These are phyloP conservation scores for Pongo pygmaeus DNA, from an alignment of 2,113 vertebrate species.

Conservation along the genomic window DNA sequence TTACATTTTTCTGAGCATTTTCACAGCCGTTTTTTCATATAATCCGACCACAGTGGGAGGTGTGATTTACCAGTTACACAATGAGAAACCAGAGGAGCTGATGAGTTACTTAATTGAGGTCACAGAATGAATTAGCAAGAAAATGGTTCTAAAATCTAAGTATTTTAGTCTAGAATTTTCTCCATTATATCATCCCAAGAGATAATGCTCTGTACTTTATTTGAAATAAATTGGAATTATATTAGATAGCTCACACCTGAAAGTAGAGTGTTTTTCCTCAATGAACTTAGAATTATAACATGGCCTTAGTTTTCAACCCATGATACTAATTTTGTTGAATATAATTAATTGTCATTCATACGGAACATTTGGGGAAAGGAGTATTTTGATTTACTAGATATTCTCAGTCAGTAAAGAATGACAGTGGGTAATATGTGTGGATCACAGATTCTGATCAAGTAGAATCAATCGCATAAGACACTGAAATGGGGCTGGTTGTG, in stretches of 20 bases:
- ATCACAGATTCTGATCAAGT: rapidly evolving
- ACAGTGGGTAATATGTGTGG: rapidly evolving
- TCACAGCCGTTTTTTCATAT: background rate
- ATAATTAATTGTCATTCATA: background rate
- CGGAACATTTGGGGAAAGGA: background rate
- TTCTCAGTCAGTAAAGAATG: background rate
- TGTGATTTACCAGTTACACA: background rate
- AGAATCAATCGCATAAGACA: background rate
- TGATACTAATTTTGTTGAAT: background rate
- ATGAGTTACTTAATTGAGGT: background rate
- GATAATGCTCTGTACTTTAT: background rate
- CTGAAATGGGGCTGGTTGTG: rapidly evolving
- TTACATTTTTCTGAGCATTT: background rate
- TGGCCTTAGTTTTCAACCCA: background rate
- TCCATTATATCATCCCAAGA: background rate
- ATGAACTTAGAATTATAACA: background rate
- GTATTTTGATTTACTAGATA: background rate
- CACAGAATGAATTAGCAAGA: background rate
- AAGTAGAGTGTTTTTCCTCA: background rate
- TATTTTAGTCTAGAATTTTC: background rate
- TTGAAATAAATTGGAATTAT: background rate
- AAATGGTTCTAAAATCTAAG: background rate
- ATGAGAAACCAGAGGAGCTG: background rate
- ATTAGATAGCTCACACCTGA: background rate
- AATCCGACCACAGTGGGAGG: no score